Base-by-base conservation (phyloP, 2,888 invertebrate species). In the Drosophila dives region DNA sequence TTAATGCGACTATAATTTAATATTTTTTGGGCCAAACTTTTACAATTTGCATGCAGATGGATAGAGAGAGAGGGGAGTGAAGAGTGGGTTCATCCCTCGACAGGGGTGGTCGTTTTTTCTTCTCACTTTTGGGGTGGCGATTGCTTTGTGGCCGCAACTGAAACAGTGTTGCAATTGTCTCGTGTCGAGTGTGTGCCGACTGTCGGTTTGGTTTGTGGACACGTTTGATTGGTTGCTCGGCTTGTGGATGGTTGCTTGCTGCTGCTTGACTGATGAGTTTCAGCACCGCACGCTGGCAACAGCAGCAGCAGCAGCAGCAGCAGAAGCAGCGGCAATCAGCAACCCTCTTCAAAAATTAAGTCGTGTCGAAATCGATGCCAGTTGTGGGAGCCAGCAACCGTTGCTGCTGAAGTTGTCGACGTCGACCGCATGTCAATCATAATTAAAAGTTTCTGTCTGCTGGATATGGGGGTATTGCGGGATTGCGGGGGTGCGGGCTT, bases 1-100 rank as follows among this genome's bases (percentile, higher is more conserved):
- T 81, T 88, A 85, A 85, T 85, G 85, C 70, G 85, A 88, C 80
- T 87, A 87, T 87, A 85, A 85, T 85, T 87, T 85, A 87, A 85
- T 85, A 87, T 85, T 38, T 48, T 26, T 55, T 55, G 26, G 36
- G 55, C 76, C 79, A 75, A 81, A 79, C 81, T 72, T 75, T 83
- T 67, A 73, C 81, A 79, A 74, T 73, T 68, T 60, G 40, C 55
- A 45, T 45, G 23, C 48, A 23, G 12, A 11, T 23, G 7, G n/a
- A 17, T 42, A 26, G 38, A 0, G 3, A 26, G 26, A 3, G 26
- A 26, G 26, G 4, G 26, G 26, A 26, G 26, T 5, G 29, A 5
- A 17, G 50, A 26, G 38, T 48, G 32, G 26, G 60, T 55, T 58
- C 77, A 70, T 50, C 78, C 75, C 77, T 68, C 59, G 38, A 17